These are phyloP conservation scores for Cathartes aura DNA, from an alignment of 2,113 vertebrate genomes.

Conservation along the genomic window DNA sequence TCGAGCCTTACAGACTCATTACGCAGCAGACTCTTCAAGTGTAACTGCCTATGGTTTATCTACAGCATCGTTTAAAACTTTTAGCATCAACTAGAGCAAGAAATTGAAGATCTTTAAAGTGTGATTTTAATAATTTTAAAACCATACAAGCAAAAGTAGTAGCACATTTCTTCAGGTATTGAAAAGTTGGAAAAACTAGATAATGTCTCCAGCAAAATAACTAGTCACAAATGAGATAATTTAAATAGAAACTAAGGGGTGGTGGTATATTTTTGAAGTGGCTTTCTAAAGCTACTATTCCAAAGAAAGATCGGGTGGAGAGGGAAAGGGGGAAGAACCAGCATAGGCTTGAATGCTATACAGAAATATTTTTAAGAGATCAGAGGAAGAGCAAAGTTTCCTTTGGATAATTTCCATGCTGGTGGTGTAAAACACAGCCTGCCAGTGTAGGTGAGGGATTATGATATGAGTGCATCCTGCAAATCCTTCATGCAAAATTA, in stretches of 20 bases:
- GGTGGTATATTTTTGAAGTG: neutral
- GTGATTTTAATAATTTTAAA: neutral
- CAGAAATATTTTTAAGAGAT: neutral
- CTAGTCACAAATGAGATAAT: neutral
- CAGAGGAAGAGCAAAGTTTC: neutral
- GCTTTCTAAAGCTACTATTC: neutral
- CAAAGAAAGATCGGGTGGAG: neutral
- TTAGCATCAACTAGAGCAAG: neutral
- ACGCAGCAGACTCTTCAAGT: neutral
- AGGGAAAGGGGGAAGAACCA: neutral
- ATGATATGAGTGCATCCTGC: rapidly evolving
- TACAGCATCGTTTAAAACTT: neutral
- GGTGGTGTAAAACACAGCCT: neutral
- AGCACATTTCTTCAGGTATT: neutral
- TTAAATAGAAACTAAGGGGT: neutral
- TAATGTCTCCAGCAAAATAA: neutral
- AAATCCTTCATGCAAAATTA: neutral
- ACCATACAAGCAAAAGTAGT: neutral
- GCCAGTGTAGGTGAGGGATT: rapidly evolving
- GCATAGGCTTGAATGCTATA: neutral
- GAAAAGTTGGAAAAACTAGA: neutral
- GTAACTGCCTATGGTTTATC: neutral
- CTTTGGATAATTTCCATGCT: rapidly evolving
- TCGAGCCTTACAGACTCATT: neutral
- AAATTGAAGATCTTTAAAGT: neutral